These are phyloP conservation scores for Catharus minimus DNA, from an alignment of 2,113 vertebrate species.

Conservation along the genomic window DNA sequence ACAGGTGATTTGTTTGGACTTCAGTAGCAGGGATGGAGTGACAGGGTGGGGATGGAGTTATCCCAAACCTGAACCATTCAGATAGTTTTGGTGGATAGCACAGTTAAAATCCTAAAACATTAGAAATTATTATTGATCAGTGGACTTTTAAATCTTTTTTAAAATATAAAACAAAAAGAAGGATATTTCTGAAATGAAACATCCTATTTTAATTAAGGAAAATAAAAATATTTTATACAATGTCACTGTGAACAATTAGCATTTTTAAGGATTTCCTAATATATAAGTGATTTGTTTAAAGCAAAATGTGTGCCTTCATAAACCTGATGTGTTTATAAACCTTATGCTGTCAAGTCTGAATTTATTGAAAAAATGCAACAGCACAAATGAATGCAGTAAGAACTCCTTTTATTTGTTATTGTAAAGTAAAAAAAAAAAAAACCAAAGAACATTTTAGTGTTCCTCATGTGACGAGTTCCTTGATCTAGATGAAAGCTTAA, in stretches of 20 bases:
- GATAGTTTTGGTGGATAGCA: neutral
- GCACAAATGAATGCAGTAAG: neutral
- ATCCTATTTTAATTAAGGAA: neutral
- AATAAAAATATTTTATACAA: neutral
- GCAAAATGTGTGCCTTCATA: neutral
- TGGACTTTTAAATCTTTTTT: neutral
- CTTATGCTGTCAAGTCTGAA: neutral
- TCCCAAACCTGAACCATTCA: neutral
- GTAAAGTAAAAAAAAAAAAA: neutral
- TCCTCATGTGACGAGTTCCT: neutral
- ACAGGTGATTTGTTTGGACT: neutral
- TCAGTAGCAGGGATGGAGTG: neutral
- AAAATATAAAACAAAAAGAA: neutral
- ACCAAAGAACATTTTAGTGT: neutral
- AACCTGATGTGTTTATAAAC: neutral
- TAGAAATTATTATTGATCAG: neutral
- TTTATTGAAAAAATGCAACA: neutral
- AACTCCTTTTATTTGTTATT: neutral
- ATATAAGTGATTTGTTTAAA: neutral
- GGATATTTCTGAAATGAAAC: neutral
- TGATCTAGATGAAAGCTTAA: neutral
- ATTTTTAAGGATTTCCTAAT: neutral
- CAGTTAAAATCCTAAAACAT: neutral
- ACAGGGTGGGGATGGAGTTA: neutral
- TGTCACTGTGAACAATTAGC: neutral